These are phyloP conservation scores for Megalops atlanticus DNA, from an alignment of 2,113 vertebrate species.

Conservation along the genomic window DNA sequence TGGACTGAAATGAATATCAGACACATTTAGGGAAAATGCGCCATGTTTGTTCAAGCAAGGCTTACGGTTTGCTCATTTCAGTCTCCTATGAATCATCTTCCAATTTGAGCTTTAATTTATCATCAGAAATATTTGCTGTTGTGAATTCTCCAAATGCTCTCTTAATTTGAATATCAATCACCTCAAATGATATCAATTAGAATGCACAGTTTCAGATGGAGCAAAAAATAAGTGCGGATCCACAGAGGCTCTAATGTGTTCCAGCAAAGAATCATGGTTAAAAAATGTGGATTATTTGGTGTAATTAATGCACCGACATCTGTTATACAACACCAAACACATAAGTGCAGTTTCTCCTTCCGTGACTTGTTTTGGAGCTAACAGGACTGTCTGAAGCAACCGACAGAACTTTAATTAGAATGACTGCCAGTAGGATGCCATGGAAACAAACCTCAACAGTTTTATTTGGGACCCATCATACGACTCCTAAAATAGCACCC, in stretches of 20 bases:
- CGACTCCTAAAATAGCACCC: constrained; percentile 26
- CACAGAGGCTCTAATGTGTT: constrained; percentile 3
- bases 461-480: constrained; percentile 28
- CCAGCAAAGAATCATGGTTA: background rate
- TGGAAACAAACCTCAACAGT: constrained; percentile 21
- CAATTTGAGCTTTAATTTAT: constrained; percentile 6
- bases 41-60: background rate
- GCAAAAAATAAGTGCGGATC: background rate
- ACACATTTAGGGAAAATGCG: background rate
- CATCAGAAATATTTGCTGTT: constrained; percentile 4
- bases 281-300: constrained; percentile 18
- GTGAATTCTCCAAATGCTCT: background rate
- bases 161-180: constrained; percentile 29
- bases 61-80: background rate
- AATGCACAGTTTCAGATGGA: background rate
- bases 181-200: constrained; percentile 8
- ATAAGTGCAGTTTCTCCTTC: background rate
- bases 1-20: background rate
- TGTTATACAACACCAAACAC: constrained; percentile 14
- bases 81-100: background rate
- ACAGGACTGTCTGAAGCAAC: background rate
- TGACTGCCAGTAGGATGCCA: constrained; percentile 11
- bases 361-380: constrained; percentile 1
- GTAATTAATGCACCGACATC: constrained; percentile 21
- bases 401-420: constrained; percentile 27